Base-by-base conservation (phyloP, 2,888 invertebrate species). In the Agrilus mali region DNA sequence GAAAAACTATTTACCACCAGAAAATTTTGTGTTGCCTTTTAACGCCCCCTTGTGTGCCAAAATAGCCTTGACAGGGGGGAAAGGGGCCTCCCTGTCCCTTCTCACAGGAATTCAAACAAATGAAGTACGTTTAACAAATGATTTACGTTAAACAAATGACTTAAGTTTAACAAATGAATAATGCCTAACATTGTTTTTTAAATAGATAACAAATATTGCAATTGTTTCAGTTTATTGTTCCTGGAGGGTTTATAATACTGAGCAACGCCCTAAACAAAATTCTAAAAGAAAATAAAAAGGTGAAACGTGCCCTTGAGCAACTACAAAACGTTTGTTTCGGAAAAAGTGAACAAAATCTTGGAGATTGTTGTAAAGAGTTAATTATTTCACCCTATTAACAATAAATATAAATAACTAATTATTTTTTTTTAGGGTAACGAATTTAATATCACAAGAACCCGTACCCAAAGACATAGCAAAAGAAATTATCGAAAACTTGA, bases 51-150 rank as follows among this genome's bases (percentile, higher is more conserved):
- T 68, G 12, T 73, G 79, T 20, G 67, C 70, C 17, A 73, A 75
- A 48, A 64, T 75, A 1, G 60, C 63, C 7, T 60, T 80, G 8
- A 80, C 82, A 0, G 89, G 89, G 0, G 87, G 86, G 1, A 89
- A 88, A 63, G 87, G 83, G 8, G 77, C 81, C 2, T 86, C 87
- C 2, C 64, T 89, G 12, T 83, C 83, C 0, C 61, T 80, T 33
- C 65, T 88, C 37, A 64, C 70, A 7, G 60, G 63, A 15, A 64
- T 75, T 42, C 53, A 62, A 14, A 54, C 60, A 4, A 55, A 66
- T 36, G 62, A 72, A 56, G 77, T 77, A 64, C 50, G 52, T 47
- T 40, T 47, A 45, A 38, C 1, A 10, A 12, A 12, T 17, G 31
- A 38, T 38, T 12, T 4, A 20, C 4, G 13, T 33, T 34, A 7